Base-by-base conservation (phyloP, 30 jellyfish, hydroid and myxozoan species). In the Hydractinia echinata region DNA sequence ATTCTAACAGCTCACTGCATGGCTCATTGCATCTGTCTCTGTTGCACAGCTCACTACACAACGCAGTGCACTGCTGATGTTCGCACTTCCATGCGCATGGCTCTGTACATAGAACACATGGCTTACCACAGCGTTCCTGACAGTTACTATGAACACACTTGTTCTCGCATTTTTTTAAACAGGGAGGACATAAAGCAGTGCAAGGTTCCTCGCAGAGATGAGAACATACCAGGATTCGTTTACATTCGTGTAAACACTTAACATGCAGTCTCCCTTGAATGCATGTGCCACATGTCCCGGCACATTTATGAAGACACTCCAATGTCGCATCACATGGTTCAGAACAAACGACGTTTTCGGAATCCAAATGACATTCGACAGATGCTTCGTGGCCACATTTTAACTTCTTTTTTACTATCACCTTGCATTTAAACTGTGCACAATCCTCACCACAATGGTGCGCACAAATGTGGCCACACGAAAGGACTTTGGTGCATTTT, bases 91-190 rank as follows among this genome's bases (percentile, higher is more conserved):
- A 76, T 56, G 7, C 18, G 61, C 95, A 85, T 20, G 83, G 82
- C 86, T 52, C 76, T 20, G 81, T 81, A 60, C 95, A 86, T 8
- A 90, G 90, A 11, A 61, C 86, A 10, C 90, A 81, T 53, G 67
- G 58, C 55, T 86, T 90, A 11, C 76, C 51, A 56, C 90, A 86
- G 53, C 62, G 39, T 67, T 68, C 81, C 30, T 76, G 54, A 67
- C 87, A 80, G 19, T 60, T 72, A n/a, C 66, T 51, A 54, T 86
- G 95, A n/a, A 51, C 55, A 62, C 95, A 86, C 39, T 74, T 48
- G 81, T 66, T 64, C 60, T n/a, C n/a, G 76, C 87, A 86, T 20
- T 55, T 66, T 53, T 79, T 76, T 49, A 10, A 5, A 61, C 95
- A 86, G 49, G 72, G 89, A 8, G 85, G 51, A 76, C 87, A 72